phyloP scores from a whole-genome alignment of 2,888 invertebrate genomes.

The Calliphora vomitoria region DNA sequence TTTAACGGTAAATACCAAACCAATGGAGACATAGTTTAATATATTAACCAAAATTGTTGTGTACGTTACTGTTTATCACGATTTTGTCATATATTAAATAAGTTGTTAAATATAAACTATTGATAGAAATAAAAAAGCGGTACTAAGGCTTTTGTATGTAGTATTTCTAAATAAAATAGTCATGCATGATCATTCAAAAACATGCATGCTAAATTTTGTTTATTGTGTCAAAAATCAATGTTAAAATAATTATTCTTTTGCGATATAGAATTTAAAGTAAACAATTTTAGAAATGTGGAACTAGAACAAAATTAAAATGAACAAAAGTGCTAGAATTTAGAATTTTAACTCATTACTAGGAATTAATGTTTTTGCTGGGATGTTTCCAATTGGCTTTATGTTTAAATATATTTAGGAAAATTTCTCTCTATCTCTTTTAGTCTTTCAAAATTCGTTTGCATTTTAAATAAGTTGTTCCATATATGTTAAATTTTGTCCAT shows the following conservation, averaged over 20 bases:
- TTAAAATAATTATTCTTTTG: not conserved
- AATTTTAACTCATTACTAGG: too few species aligned
- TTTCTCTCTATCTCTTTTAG: too few species aligned
- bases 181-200: not conserved
- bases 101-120: conserved; percentile 63
- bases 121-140: conserved; percentile 26
- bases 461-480: not conserved
- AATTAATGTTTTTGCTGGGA: too few species aligned
- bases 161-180: not conserved
- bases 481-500: not conserved
- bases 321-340: too few species aligned
- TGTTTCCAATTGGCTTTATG: too few species aligned
- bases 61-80: conserved; percentile 65
- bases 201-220: not conserved
- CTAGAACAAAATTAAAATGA: too few species aligned
- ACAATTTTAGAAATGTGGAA: not conserved
- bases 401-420: too few species aligned
- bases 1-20: conserved; percentile 38
- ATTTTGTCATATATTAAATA: conserved; percentile 68
- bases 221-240: not conserved
- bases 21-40: conserved; percentile 6
- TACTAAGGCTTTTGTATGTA: not conserved
- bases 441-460: too few species aligned
- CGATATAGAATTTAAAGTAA: not conserved
- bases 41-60: conserved; percentile 26